phyloP scores from a whole-genome alignment of 1,140 invertebrate genomes.

The Trichomalopsis sarcophagae region DNA sequence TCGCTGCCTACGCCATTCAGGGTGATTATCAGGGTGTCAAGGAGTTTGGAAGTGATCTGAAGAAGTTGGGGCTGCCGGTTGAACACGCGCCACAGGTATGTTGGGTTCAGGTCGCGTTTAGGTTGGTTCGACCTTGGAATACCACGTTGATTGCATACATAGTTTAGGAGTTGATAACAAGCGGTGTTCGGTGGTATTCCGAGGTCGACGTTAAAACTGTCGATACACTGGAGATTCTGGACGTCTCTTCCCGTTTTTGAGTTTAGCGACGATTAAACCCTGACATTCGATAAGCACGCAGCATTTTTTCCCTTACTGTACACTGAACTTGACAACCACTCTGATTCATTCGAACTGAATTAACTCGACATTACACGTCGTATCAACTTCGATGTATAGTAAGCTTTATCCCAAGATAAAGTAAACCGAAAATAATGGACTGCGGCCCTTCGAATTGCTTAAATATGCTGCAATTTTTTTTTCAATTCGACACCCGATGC shows the following conservation, averaged over 20 bases:
- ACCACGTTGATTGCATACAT: background rate
- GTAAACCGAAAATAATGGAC: slow-evolving; percentile 16
- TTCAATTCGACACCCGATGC: background rate
- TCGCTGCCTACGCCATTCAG: slow-evolving; percentile 95
- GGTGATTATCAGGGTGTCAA: slow-evolving; percentile 94
- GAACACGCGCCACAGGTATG: slow-evolving; percentile 95
- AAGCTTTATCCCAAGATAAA: slow-evolving; percentile 6
- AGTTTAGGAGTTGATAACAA: background rate
- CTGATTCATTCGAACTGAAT: too few species aligned
- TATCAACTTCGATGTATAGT: slow-evolving; percentile 4
- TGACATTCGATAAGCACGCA: slow-evolving; percentile 14
- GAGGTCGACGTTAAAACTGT: background rate
- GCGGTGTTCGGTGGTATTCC: background rate
- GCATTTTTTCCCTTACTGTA: slow-evolving; percentile 35
- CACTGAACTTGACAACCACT: background rate
- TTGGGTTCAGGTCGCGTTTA: too few species aligned
- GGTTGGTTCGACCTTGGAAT: background rate
- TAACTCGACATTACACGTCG: too few species aligned
- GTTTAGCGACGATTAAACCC: slow-evolving; percentile 44
- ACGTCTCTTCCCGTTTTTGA: slow-evolving; percentile 20
- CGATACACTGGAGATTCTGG: too few species aligned
- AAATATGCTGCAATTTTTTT: slow-evolving; percentile 42
- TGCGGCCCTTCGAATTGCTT: slow-evolving; percentile 33
- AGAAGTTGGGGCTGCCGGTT: slow-evolving; percentile 95
- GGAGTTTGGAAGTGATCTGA: slow-evolving; percentile 93